Base-by-base conservation (phyloP, 1,140 invertebrate genomes). In the Temnothorax longispinosus region DNA sequence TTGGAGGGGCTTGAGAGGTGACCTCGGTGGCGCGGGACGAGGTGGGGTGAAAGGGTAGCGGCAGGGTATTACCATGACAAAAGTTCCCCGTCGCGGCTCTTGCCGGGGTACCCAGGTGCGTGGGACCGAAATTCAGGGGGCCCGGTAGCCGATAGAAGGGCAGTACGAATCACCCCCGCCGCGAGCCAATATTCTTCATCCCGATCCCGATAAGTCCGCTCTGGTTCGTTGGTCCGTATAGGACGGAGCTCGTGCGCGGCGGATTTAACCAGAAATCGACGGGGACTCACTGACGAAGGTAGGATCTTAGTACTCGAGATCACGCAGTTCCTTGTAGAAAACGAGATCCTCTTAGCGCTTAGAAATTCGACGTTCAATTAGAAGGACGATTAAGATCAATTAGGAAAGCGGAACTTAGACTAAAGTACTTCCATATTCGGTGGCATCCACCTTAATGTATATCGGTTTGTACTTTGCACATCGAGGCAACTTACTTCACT, bases 151-250 rank as follows among this genome's bases (percentile, higher is more conserved):
- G 87, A 71, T 82, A 78, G 90, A 64, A 94, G 93, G 93, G 93
- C 93, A 93, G 93, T 93, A 88, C 92, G 87, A 72, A 85, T 93
- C 93, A 94, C 94, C 93, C 94, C 93, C 94, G 93, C 92, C 93
- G 91, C 85, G 90, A 75, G 56, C 62, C 69, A 71, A 85, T 77
- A 60, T 80, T 81, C 65, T 71, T 78, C 88, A 78, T 67, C 85
- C 86, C 15, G 47, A n/a, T 60, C 75, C 67, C 87, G 78, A 89
- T 84, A 85, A 87, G 85, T 64, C 82, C 71, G 75, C 77, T 60
- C 15, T 13, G 62, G 82, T 88, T 81, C 81, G 72, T 69, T 74
- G 54, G 8, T 65, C 54, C 62, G 35, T n/a, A 60, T n/a, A 60
- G 44, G n/a, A 80, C 54, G 47, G 8, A 75, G 75, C n/a, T 69